Base-by-base conservation (phyloP, 2,797 vertebrate species). In the Lutjanus argentimaculatus region DNA sequence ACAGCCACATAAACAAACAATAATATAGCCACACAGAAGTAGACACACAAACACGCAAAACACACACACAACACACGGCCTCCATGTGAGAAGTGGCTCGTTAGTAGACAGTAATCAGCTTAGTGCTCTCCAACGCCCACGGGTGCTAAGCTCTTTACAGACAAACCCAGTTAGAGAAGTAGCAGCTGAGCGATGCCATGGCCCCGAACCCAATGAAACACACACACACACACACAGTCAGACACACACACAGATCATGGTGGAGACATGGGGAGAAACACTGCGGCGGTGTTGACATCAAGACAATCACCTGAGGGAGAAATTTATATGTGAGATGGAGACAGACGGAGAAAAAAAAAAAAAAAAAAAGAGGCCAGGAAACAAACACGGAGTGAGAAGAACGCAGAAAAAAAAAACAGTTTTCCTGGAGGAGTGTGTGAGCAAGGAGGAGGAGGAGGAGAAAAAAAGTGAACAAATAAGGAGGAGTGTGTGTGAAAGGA, bases 61-160 rank as follows among this genome's bases (percentile, higher is more conserved):
- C 40, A 64, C 75, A 46, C 43, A 63, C 1, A 65, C 55, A 25
- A 13, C 17, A 65, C 61, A 12, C 16, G 1, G 74, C 3, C 86
- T 78, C 80, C 79, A 69, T 88, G 86, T 86, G 91, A 90, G 86
- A 93, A 91, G 87, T 79, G 74, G 89, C 92, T 94, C 81, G 89
- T 95, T 95, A 94, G 91, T 79, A 73, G 90, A 92, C 68, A 51
- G 57, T 95, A 96, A 95, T 95, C 92, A 92, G 92, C 92, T 95
- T 94, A 94, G 72, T 64, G 82, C 84, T 91, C 89, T 85, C 88
- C 85, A 80, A 80, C 75, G 78, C 87, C 90, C 92, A 91, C 81
- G 53, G 81, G 89, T 69, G 49, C 84, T 94, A 94, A 95, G 93
- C 93, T 93, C 92, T 93, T 95, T 92, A 94, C 81, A 86, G 90